Base-by-base conservation (phyloP, 1,140 invertebrate genomes). In the Drosophila baimaii region DNA sequence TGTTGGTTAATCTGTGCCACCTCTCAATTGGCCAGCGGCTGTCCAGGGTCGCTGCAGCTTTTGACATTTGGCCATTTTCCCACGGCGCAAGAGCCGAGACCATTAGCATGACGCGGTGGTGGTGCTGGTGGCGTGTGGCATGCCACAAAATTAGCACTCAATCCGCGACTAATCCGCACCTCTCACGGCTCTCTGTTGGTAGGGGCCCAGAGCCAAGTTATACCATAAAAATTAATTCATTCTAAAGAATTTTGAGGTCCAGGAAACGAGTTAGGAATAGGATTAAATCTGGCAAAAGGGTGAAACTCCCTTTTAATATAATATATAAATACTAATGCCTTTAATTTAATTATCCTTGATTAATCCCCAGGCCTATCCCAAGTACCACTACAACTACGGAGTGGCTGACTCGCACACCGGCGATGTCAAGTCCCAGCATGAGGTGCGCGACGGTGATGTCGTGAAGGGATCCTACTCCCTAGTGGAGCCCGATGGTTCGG, bases 351-450 rank as follows among this genome's bases (percentile, higher is more conserved):
- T 27, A 17, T 2, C 7, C 25, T 23, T 54, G 0, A 1, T 2
- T 29, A 12, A 52, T 57, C 31, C 54, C 10, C 55, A 94, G 93
- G 83, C 92, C 13, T 92, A 93, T 56, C 93, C 93, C 59, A 93
- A 92, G 75, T 94, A 94, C 64, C 92, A 93, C 43, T 94, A 93
- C 80, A 93, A 93, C 76, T 94, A 94, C 61, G 93, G 93, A 5
- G 92, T 92, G 37, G 91, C 92, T 63, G 93, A 94, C 77, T 91
- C 91, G 15, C 93, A 93, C 82, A 95, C 94, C 33, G 94, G 94
- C 1, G 94, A 95, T 83, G 93, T 94, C 5, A 95, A 95, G 90
- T 93, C 93, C 5, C 94, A 95, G 73, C 93, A 94, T 68, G 94
- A 95, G 91, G 93, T 93, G 46, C 92, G 94, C 33, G 93, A 94